Base-by-base conservation (phyloP, 2,888 invertebrate species). In the Trachelus stipa region DNA sequence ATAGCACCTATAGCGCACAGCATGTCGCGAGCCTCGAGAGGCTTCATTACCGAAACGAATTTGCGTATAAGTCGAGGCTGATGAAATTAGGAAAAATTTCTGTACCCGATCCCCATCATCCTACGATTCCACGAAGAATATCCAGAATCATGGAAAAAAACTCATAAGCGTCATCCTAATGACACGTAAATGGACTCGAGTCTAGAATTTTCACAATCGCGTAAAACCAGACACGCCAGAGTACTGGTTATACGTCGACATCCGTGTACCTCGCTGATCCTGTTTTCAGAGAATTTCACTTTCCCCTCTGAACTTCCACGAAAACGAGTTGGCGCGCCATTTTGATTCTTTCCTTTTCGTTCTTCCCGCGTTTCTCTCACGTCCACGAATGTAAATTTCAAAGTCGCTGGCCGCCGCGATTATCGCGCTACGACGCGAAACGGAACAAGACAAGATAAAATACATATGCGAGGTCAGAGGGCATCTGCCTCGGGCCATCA, bases 401-500 rank as follows among this genome's bases (percentile, higher is more conserved):
- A 56, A 23, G 56, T 2, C 23, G 15, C 56, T 9, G 56, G 9
- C 23, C 56, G 9, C 23, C 56, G 56, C 56, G 56, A 56, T 23
- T 23, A 56, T 56, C 56, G 56, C 15, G 56, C 56, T 56, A 56
- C 56, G n/a, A 37, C 35, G 35, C 35, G 74, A n/a, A 74, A 30
- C 74, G 30, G 35, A 35, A 37, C 37, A 34, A 30, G 74, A 77
- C 34, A 80, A 82, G 83, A 84, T 87, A 82, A 86, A 87, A 86
- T 81, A 85, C 83, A 84, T 82, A 84, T 82, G 69, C 69, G 79
- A 80, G 88, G 86, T 87, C 87, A 83, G 73, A 86, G 88, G 86
- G 84, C 87, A 85, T 83, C 83, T 83, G 81, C 79, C 82, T 82
- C 79, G 81, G 80, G 80, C 80, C 83, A 88, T 90, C 90, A 87